phyloP scores from a whole-genome alignment of 1,140 invertebrate species.

The Steinernema khuongi region DNA sequence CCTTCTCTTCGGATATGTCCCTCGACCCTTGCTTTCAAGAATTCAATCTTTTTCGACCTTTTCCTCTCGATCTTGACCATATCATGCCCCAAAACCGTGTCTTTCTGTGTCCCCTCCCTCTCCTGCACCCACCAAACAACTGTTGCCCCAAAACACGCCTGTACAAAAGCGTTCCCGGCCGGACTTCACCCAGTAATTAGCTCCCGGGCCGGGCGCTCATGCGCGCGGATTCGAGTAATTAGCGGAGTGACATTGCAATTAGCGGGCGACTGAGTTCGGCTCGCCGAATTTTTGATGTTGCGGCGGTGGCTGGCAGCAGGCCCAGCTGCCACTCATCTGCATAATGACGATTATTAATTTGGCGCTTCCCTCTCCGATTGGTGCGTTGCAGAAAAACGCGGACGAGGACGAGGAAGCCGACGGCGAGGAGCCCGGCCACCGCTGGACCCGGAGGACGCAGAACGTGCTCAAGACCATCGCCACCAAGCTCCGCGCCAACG shows the following conservation, averaged over 20 bases:
- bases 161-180: too few relatives aligned
- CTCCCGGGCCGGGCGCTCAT: not conserved
- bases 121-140: too few relatives aligned
- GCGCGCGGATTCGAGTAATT: slow-evolving; percentile 9
- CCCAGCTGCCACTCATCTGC: slow-evolving; percentile 12
- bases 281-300: slow-evolving; percentile 12
- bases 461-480: slow-evolving; percentile 31
- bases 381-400: slow-evolving; percentile 24
- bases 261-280: not conserved
- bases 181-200: too few relatives aligned
- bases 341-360: slow-evolving; percentile 23
- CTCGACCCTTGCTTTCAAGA: too few relatives aligned
- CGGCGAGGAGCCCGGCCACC: slow-evolving; percentile 31
- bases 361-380: slow-evolving; percentile 18
- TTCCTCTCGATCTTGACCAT: too few relatives aligned
- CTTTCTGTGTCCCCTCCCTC: too few relatives aligned
- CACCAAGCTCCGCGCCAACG: slow-evolving; percentile 29
- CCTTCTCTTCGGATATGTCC: too few relatives aligned
- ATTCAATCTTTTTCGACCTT: too few relatives aligned
- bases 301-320: not conserved
- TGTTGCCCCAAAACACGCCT: too few relatives aligned
- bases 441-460: slow-evolving; percentile 40
- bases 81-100: too few relatives aligned
- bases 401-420: slow-evolving; percentile 31
- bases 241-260: not conserved